Evolutionary conservation across 2,113 vertebrate genomes (phyloP).

Genomic region (Seriola quinqueradiata): DNA sequence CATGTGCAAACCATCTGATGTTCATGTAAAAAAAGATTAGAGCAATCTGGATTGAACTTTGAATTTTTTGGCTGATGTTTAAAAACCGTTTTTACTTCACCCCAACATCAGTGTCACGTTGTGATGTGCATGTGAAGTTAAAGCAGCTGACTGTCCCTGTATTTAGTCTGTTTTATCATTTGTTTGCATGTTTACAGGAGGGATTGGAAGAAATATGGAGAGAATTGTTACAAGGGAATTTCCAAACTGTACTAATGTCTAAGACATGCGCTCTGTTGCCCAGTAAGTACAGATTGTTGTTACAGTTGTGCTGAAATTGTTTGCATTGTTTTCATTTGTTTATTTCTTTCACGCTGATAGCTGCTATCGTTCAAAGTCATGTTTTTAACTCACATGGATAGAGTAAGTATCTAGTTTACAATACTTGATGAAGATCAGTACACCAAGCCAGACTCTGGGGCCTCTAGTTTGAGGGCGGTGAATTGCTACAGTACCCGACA

Average conservation of each 20-base stretch:
- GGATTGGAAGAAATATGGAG: conserved; percentile 91
- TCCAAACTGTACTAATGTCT: conserved; percentile 98
- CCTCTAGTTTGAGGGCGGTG: conserved; percentile 44
- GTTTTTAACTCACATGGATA: conserved; percentile 59
- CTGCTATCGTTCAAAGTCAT: conserved; percentile 56
- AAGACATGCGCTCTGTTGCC: conserved; percentile 73
- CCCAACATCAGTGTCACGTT: not conserved
- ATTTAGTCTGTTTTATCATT: conserved; percentile 31
- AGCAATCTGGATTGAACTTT: conserved; percentile 18
- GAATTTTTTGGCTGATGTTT: conserved; percentile 22
- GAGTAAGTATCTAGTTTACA: conserved; percentile 56
- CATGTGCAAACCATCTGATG: conserved; percentile 39
- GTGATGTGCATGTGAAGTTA: conserved; percentile 22
- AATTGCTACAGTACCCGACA: conserved; percentile 3
- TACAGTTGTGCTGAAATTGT: conserved; percentile 67
- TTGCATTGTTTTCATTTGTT: conserved; percentile 45
- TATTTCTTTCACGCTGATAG: conserved; percentile 49
- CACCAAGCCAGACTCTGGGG: conserved; percentile 28
- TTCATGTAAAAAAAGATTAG: conserved; percentile 22
- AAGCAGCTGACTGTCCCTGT: conserved; percentile 12
- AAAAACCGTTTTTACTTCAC: conserved; percentile 2
- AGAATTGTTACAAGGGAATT: conserved; percentile 93
- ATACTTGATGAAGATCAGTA: conserved; percentile 44
- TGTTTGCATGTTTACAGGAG: conserved; percentile 84
- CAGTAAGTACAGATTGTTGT: conserved; percentile 74